Base-by-base conservation (phyloP, 2,113 vertebrate genomes). In the Phalacrocorax pelagicus region DNA sequence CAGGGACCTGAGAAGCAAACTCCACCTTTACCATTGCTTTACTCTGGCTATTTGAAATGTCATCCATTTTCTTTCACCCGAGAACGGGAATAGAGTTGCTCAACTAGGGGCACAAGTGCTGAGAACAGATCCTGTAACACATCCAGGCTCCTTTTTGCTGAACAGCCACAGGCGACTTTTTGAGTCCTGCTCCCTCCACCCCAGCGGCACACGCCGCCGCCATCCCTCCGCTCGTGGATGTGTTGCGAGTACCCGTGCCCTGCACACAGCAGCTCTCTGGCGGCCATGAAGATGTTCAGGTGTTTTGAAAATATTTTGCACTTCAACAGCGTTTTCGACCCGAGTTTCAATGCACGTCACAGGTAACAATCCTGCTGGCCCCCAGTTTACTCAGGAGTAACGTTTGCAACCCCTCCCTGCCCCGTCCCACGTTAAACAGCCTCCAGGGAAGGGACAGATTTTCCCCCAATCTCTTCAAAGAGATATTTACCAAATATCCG, bases 191-290 rank as follows among this genome's bases (percentile, higher is more conserved):
- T 26, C n/a, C n/a, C n/a, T 36, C 59, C n/a, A 61, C n/a, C 49
- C 21, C 27, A 42, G 58, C 27, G 4, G 51, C 59, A 32, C 40
- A 30, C 3, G 0, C 18, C 2, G 1, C 71, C 58, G 7, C 6
- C 42, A 0, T 4, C 24, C 59, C 61, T 36, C 54, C 2, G 3
- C 69, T 14, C 17, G 0, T 0, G 7, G 44, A 7, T 6, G 44
- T 0, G 6, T 15, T 22, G 6, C 0, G 2, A 16, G 51, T 6
- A 10, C 2, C 55, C 5, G 6, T 6, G 36, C 36, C 22, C 86
- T 8, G 55, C 42, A 10, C 54, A 0, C 27, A 51, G 47, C 32
- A 8, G 62, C 63, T 24, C 9, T 2, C 34, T 10, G 14, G 12
- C 8, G n/a, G 59, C 27, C 38, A 4, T 0, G 9, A n/a, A n/a